Evolutionary conservation across 2,888 invertebrate genomes (phyloP), one percentile per base, ranked within the genome.

Genomic region (Pandemis corylana): DNA sequence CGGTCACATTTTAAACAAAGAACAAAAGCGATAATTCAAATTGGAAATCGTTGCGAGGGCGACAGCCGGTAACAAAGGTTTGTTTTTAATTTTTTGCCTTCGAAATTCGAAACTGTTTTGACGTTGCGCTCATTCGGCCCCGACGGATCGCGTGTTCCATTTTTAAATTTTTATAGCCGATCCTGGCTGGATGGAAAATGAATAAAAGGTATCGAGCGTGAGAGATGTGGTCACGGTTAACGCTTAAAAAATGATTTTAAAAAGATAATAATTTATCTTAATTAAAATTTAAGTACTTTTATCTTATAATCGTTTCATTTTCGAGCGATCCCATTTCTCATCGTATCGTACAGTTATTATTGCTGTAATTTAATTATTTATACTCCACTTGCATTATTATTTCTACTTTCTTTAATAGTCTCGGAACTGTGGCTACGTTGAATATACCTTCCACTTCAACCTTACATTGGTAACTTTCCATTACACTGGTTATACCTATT

Each of bases 31-130:
- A 75, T 79, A 79, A 79, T 77, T 80, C 78, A 77, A 76, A 79
- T 78, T 78, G 70, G 76, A 76, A 79, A 76, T 79, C 73, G 76
- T 73, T 76, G 53, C 68, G 71, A 64, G 67, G 61, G 44, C 76
- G 69, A 61, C 42, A 65, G 68, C 65, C 68, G 56, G 62, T 76
- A 80, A 79, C 79, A 80, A 80, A 77, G 75, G 76, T 76, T 69
- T 79, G 78, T 77, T 80, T 79, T 80, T 77, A 77, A 76, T 77
- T 76, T 79, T 77, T 78, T 76, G 77, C 77, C 77, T 81, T 79
- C 77, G 78, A 77, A 80, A 80, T 77, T 63, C 70, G 79, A 81
- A 75, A 80, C 80, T 81, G 81, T 81, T 80, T 77, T 79, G 80
- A 79, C 80, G 79, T 80, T 69, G 77, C 76, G 72, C 74, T 71